These are phyloP conservation scores for Gadus macrocephalus DNA, from an alignment of 2,113 vertebrate genomes.

Conservation along the genomic window DNA sequence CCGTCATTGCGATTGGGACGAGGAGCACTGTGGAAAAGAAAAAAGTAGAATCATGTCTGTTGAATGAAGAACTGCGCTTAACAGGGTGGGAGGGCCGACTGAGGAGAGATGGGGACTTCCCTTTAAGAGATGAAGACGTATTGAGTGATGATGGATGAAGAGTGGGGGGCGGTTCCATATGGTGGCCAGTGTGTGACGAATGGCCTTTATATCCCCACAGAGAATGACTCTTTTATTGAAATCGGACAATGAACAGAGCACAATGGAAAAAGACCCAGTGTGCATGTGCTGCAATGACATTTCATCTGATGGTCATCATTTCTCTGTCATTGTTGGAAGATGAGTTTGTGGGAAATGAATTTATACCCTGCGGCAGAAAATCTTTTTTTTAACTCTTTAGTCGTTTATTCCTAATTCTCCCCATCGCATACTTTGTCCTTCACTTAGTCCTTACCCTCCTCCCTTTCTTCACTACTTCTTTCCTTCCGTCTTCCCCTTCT, in stretches of 20 bases:
- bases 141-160: constrained; percentile 36
- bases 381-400: no score
- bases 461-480: no score
- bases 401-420: no score
- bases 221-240: constrained; percentile 33
- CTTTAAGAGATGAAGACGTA: constrained; percentile 34
- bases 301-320: constrained; percentile 35
- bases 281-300: neutral
- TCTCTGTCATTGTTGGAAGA: constrained; percentile 22
- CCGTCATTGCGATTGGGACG: no score
- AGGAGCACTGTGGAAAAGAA: no score
- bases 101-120: constrained; percentile 35
- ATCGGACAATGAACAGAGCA: constrained; percentile 35
- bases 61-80: constrained; percentile 13
- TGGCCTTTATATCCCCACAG: constrained; percentile 27
- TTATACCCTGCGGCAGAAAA: no score
- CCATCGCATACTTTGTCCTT: no score
- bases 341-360: no score
- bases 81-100: neutral
- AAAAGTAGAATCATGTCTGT: no score
- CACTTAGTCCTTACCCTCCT: no score
- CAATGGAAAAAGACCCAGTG: constrained; percentile 5
- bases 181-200: constrained; percentile 30
- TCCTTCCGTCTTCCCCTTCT: neutral
- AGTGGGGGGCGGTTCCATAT: constrained; percentile 34